phyloP scores from a whole-genome alignment of 2,888 invertebrate genomes.

The Encarsia formosa region DNA sequence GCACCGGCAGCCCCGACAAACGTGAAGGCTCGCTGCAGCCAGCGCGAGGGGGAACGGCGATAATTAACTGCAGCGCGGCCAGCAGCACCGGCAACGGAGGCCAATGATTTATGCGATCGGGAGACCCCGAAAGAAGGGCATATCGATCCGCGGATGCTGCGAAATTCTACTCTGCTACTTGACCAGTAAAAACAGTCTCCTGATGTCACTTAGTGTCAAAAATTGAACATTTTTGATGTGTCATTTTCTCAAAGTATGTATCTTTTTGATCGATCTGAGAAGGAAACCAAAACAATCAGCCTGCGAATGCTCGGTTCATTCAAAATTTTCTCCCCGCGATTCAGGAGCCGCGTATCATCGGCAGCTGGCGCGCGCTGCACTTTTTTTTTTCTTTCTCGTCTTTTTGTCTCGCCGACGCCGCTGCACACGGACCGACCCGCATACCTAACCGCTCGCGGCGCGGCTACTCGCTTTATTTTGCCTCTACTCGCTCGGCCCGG shows the following conservation, averaged over 20 bases:
- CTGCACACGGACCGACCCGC: constrained; percentile 14
- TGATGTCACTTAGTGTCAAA: too few relatives aligned
- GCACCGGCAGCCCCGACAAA: background rate
- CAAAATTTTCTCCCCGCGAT: too few relatives aligned
- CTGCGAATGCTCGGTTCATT: too few relatives aligned
- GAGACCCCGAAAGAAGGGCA: background rate
- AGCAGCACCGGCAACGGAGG: too few relatives aligned
- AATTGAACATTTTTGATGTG: too few relatives aligned
- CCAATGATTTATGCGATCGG: background rate
- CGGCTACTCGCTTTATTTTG: constrained; percentile 10
- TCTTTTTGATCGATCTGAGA: too few relatives aligned
- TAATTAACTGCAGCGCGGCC: background rate
- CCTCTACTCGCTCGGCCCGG: background rate
- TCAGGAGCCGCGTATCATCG: background rate
- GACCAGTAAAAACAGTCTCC: too few relatives aligned
- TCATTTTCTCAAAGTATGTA: too few relatives aligned
- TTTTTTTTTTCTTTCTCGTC: constrained; percentile 1
- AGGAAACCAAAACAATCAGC: too few relatives aligned
- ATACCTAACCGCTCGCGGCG: constrained; percentile 11
- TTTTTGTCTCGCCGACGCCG: background rate
- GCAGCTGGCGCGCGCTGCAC: background rate
- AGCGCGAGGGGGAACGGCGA: background rate
- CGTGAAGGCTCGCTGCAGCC: too few relatives aligned
- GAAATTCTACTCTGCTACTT: too few relatives aligned
- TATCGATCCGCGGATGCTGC: background rate